Evolutionary conservation across 2,113 vertebrate genomes (phyloP), one percentile per base, ranked within the genome.

Genomic region (Thalassoma bifasciatum): DNA sequence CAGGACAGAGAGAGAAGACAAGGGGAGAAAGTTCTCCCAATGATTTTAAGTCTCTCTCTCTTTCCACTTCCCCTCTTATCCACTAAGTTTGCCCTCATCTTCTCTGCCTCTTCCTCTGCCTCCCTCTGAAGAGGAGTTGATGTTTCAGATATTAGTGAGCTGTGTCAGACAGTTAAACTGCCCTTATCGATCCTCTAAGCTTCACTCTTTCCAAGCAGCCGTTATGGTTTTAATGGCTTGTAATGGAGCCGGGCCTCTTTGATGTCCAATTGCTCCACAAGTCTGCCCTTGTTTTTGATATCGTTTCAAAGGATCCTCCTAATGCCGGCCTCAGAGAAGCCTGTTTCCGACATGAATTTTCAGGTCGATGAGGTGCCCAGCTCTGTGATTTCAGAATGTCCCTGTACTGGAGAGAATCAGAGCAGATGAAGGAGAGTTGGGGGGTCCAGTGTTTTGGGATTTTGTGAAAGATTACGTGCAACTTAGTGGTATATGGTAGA

Each of bases 61-160:
- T 75, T 74, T 83, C 82, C 79, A 83, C 82, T 87, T 85, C 80
- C 75, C 53, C 53, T 69, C 74, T 77, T 44, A 38, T 62, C 51
- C 76, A 66, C 72, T 66, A 76, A 74, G 49, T 70, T 81, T 73
- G 52, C 68, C 30, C 52, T 74, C 72, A 24, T 72, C 61, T 26
- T 54, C 58, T n/a, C 38, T 51, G 42, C 56, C 49, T 47, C 42
- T 36, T 51, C 42, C 26, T 61, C 26, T 37, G 50, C 67, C 59
- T 57, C 52, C 50, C 68, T 73, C 79, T 65, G 73, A 89, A 79
- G 60, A 57, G 76, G 57, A 86, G 90, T 88, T 90, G 90, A 91
- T 89, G 90, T 88, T 92, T 87, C 90, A 91, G 87, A 93, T 93
- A 93, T 93, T 91, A 92, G 90, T 87, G 89, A 90, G 87, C 90